A percentile compares a stretch with the other conserved stretches of the same genome.
These are phyloP conservation scores for Anthoptus insignis DNA, from an alignment of 2,888 invertebrate genomes.

Conservation along the genomic window DNA sequence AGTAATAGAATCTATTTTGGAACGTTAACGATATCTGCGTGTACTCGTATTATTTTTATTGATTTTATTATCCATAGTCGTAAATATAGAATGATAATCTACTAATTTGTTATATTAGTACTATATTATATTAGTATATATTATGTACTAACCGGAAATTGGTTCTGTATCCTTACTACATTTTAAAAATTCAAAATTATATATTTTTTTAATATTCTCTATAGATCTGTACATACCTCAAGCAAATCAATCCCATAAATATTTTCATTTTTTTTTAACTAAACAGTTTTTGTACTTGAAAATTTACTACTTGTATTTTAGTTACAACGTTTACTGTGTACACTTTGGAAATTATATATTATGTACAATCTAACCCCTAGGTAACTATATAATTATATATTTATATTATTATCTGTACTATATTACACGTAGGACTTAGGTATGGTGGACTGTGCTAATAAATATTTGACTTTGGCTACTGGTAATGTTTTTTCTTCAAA, in stretches of 20 bases:
- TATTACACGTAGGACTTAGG: neutral
- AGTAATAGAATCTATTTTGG: neutral
- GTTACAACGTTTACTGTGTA: neutral
- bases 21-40: neutral
- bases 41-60: neutral
- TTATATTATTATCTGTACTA: neutral
- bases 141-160: too few species aligned
- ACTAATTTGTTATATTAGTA: too few species aligned
- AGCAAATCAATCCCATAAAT: too few species aligned
- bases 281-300: conserved; percentile 12
- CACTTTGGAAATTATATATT: conserved; percentile 5
- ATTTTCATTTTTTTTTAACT: neutral
- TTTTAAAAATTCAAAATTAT: too few species aligned
- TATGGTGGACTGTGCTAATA: conserved; percentile 3
- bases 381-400: neutral
- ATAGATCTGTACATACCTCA: too few species aligned
- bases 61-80: neutral
- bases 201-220: too few species aligned
- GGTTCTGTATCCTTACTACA: too few species aligned
- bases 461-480: too few species aligned
- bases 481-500: too few species aligned
- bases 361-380: neutral
- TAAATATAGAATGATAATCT: too few species aligned
- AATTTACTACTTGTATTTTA: conserved; percentile 5
- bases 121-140: too few species aligned